Conservation (phyloP, 2,113 vertebrate species). For the Morone saxatilis region DNA sequence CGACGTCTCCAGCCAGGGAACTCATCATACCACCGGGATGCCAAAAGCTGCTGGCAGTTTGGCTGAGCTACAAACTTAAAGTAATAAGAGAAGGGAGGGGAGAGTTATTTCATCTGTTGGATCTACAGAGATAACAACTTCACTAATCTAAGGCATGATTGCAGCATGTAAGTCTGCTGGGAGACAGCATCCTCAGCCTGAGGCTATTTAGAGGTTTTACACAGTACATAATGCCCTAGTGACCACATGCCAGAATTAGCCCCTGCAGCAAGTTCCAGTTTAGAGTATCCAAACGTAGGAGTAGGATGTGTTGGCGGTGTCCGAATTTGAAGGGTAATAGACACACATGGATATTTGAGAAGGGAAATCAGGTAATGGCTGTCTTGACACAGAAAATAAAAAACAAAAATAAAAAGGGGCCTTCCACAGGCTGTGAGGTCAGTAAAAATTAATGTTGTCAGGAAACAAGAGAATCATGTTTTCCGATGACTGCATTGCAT, state of each 20-base stretch:
- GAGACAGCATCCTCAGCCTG: slow-evolving; percentile 1
- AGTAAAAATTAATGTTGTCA: not conserved
- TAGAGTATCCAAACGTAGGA: not conserved
- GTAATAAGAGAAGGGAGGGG: not conserved
- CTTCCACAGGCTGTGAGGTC: not conserved
- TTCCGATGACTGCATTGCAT: not conserved
- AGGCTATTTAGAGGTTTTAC: slow-evolving; percentile 14
- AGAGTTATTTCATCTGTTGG: slow-evolving; percentile 8
- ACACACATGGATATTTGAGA: not conserved
- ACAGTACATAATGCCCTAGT: not conserved
- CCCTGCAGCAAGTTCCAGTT: slow-evolving; percentile 33
- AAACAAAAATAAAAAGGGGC: not conserved
- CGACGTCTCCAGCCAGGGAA: slow-evolving; percentile 97
- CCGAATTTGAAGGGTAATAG: slow-evolving; percentile 9
- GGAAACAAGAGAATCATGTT: not conserved
- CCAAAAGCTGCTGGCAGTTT: slow-evolving; percentile 98
- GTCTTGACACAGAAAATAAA: slow-evolving; percentile 1
- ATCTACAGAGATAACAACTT: not conserved
- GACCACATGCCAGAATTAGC: slow-evolving; percentile 27
- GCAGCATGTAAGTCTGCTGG: not conserved
- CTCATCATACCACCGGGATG: slow-evolving; percentile 97
- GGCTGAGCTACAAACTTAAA: slow-evolving; percentile 97
- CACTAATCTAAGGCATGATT: not conserved
- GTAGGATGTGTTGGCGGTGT: slow-evolving; percentile 30
- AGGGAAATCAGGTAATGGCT: slow-evolving; percentile 5